Conservation (phyloP, 1,140 invertebrate genomes). For the Drosophila fuyamai region DNA sequence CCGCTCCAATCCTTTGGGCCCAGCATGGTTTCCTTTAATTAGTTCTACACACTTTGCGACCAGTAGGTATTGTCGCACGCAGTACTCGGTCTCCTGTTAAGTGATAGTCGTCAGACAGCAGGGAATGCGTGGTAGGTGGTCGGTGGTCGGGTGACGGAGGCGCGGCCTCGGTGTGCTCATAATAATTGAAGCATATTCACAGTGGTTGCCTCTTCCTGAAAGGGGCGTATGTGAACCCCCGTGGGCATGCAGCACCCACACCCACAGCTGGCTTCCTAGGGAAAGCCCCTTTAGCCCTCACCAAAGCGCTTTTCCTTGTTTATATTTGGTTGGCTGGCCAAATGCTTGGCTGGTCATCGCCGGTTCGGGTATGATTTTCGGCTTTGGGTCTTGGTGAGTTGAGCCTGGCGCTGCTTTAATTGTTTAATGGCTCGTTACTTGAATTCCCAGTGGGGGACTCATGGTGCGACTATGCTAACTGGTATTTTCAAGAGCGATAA, state of each 20-base stretch:
- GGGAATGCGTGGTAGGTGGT: slow-evolving; percentile 18
- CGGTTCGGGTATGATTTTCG: slow-evolving; percentile 1
- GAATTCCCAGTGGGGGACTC: slow-evolving; percentile 63
- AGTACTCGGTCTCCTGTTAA: slow-evolving; percentile 29
- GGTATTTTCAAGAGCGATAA: slow-evolving; percentile 70
- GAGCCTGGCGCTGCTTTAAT: slow-evolving; percentile 58
- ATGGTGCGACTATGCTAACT: slow-evolving; percentile 16
- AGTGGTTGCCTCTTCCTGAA: slow-evolving; percentile 32
- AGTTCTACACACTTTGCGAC: slow-evolving; percentile 20
- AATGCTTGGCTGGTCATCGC: slow-evolving; percentile 61
- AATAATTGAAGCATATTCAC: slow-evolving; percentile 77
- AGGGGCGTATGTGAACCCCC: slow-evolving; percentile 38
- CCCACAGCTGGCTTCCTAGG: slow-evolving; percentile 1
- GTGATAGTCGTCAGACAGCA: slow-evolving; percentile 50
- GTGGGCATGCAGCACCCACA: slow-evolving; percentile 15
- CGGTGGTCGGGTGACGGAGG: background rate
- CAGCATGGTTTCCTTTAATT: slow-evolving; percentile 71
- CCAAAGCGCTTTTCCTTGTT: slow-evolving; percentile 55
- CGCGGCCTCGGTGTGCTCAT: slow-evolving; percentile 47
- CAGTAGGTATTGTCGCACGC: slow-evolving; percentile 13
- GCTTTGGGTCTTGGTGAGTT: slow-evolving; percentile 2
- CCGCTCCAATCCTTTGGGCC: slow-evolving; percentile 11
- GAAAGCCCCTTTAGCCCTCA: slow-evolving; percentile 5
- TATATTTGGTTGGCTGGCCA: slow-evolving; percentile 76
- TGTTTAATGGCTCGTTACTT: slow-evolving; percentile 79